Evolutionary conservation across 2,888 invertebrate genomes (phyloP).

Genomic region (Oligia latruncula): DNA sequence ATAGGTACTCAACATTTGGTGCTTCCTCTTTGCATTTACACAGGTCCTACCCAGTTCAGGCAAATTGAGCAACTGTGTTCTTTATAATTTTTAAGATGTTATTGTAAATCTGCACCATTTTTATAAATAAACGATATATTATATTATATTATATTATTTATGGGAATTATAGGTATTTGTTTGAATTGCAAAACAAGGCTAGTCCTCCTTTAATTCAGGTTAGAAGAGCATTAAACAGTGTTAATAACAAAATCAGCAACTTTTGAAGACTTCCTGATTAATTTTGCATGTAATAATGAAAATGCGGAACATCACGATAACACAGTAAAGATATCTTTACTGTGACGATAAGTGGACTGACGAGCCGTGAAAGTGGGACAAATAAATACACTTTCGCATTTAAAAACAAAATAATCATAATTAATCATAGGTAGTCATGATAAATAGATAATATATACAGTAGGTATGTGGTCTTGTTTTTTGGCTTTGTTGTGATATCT

Average conservation of each 20-base stretch:
- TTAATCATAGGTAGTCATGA: neutral
- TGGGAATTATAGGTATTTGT: neutral
- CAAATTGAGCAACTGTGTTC: too few relatives aligned
- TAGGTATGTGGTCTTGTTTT: neutral
- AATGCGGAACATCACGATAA: neutral
- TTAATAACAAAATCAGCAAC: neutral
- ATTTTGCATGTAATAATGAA: neutral
- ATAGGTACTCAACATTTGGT: too few relatives aligned
- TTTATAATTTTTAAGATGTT: too few relatives aligned
- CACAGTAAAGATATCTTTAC: too few relatives aligned
- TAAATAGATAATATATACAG: neutral
- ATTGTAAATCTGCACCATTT: too few relatives aligned
- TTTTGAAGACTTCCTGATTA: neutral
- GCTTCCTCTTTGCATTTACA: neutral
- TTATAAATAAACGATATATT: too few relatives aligned
- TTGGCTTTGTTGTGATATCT: neutral
- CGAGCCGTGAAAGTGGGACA: constrained; percentile 25
- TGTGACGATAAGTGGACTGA: constrained; percentile 19
- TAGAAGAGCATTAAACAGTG: neutral
- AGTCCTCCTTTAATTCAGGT: neutral
- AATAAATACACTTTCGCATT: constrained; percentile 17
- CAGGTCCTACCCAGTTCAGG: too few relatives aligned
- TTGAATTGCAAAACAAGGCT: neutral
- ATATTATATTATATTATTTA: too few relatives aligned
- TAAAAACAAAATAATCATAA: constrained; percentile 10